phyloP scores from a whole-genome alignment of 2,888 invertebrate species.

The Tridacna gigas region DNA sequence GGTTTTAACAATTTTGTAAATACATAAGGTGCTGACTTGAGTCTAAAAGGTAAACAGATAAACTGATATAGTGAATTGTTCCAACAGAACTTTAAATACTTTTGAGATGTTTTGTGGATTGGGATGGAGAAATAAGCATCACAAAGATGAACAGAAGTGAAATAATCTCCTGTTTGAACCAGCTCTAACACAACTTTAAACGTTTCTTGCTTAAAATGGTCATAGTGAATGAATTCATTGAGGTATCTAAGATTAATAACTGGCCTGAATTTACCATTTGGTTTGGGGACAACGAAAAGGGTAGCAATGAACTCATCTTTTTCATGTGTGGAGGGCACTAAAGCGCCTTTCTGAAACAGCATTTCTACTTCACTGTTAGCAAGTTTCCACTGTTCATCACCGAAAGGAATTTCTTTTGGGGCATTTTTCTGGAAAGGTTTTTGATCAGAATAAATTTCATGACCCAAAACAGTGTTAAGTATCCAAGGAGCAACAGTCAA shows the following conservation, averaged over 20 bases:
- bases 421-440: neutral
- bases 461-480: constrained; percentile 21
- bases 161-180: constrained; percentile 38
- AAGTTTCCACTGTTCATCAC: neutral
- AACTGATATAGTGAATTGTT: constrained; percentile 31
- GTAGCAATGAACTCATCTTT: too few relatives aligned
- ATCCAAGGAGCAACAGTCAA: constrained; percentile 10
- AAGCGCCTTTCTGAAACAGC: constrained; percentile 7
- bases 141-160: constrained; percentile 34
- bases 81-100: constrained; percentile 43
- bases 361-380: neutral
- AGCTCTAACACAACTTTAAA: constrained; percentile 43
- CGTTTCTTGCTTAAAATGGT: constrained; percentile 53
- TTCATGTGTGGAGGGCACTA: neutral
- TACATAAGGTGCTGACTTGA: too few relatives aligned
- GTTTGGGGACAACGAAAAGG: neutral
- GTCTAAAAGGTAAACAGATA: too few relatives aligned
- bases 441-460: too few relatives aligned
- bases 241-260: constrained; percentile 41
- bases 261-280: constrained; percentile 12
- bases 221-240: constrained; percentile 47
- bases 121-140: too few relatives aligned
- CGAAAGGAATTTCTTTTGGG: too few relatives aligned
- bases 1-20: constrained; percentile 46
- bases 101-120: constrained; percentile 30